phyloP scores from a whole-genome alignment of 2,888 invertebrate species.

The Taenaris catops region DNA sequence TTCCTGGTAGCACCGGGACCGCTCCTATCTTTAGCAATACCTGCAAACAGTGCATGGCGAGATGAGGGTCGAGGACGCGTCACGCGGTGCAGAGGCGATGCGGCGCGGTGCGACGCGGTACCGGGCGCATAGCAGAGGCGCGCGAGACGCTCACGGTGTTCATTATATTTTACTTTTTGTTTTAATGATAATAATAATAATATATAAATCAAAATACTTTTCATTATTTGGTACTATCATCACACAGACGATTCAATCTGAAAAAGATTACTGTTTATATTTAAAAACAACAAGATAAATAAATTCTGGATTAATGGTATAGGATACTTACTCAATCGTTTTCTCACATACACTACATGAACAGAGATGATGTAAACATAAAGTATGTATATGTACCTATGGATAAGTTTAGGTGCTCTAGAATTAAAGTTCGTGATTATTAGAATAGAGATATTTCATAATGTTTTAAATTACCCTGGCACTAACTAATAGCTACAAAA shows the following conservation, averaged over 20 bases:
- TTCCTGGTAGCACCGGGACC: conserved; percentile 82
- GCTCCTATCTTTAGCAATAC: conserved; percentile 82
- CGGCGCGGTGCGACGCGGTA: conserved; percentile 26
- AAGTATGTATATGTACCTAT: conserved; percentile 37
- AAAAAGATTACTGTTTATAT: conserved; percentile 33
- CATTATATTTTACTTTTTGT: conserved; percentile 14
- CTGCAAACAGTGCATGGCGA: conserved; percentile 72
- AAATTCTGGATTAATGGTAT: conserved; percentile 12
- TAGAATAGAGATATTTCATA: conserved; percentile 21
- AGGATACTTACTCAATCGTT: conserved; percentile 24
- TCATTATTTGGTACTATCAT: conserved; percentile 8
- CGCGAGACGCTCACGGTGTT: conserved; percentile 44
- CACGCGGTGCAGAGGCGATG: conserved; percentile 20
- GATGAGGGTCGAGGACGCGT: conserved; percentile 48
- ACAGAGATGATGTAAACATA: conserved; percentile 48
- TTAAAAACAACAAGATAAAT: too few relatives aligned
- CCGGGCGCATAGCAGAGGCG: conserved; percentile 58
- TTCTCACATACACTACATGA: conserved; percentile 42
- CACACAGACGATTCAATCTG: conserved; percentile 34
- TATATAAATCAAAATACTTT: neutral
- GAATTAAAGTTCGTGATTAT: conserved; percentile 53
- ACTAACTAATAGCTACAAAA: conserved; percentile 22
- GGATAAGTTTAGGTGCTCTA: conserved; percentile 73
- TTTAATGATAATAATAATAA: neutral
- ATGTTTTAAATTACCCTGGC: conserved; percentile 16